phyloP scores from a whole-genome alignment of 2,113 vertebrate species.

The Calonectris borealis region DNA sequence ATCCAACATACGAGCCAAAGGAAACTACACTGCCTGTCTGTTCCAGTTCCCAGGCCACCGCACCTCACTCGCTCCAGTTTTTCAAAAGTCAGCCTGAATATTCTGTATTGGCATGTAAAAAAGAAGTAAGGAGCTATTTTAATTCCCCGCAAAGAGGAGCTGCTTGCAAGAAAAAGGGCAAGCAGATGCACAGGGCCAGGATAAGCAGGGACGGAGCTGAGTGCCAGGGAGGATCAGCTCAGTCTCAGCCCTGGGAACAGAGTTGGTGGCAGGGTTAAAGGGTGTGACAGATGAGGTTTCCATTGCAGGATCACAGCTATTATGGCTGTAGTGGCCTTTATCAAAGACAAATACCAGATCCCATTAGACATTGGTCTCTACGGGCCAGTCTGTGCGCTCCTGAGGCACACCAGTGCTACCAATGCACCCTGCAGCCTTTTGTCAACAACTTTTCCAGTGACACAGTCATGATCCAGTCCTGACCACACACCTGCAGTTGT shows the following conservation, averaged over 20 bases:
- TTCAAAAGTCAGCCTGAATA: neutral
- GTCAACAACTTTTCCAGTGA: neutral
- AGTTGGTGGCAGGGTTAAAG: neutral
- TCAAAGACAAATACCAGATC: neutral
- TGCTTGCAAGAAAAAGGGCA: neutral
- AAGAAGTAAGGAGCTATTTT: neutral
- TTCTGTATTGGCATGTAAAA: neutral
- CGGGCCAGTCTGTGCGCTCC: rapidly evolving
- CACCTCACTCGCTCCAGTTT: neutral
- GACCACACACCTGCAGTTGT: neutral
- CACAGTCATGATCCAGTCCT: neutral
- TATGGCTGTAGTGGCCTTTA: neutral
- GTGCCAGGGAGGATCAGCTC: neutral
- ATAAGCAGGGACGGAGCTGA: neutral
- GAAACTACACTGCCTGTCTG: neutral
- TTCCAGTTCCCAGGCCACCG: neutral
- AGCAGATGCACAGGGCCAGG: neutral
- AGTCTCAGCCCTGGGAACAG: neutral
- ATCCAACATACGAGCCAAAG: neutral
- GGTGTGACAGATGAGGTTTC: neutral
- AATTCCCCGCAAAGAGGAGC: neutral
- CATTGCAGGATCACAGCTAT: neutral
- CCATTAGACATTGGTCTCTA: neutral
- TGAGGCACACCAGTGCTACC: neutral
- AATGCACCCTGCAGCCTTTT: neutral